Evolutionary conservation across 2,888 invertebrate species (phyloP), one percentile per base, ranked within the genome.

Genomic region (Euplagia quadripunctaria): DNA sequence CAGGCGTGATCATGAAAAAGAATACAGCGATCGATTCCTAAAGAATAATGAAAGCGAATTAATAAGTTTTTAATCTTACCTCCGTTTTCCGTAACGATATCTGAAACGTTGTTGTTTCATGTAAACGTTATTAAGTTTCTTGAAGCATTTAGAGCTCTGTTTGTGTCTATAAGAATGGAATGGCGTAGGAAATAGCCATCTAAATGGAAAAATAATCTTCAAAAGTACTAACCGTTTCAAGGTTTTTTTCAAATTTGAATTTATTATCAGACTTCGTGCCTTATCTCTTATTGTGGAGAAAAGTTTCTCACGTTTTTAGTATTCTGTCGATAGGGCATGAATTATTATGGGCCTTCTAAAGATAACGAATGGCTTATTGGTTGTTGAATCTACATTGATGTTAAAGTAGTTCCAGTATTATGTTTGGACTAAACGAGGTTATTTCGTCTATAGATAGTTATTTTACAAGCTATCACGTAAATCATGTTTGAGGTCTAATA

Each of bases 241-340:
- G 65, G 65, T 71, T 66, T 71, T n/a, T 77, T 75, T 77, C 73
- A 0, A 75, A 72, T 42, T 65, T 79, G 75, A 77, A 82, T 76
- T 82, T 82, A 77, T 77, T 70, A 74, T 72, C 12, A 51, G 71
- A 49, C n/a, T 77, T 16, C 81, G 81, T 84, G 83, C 74, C 65
- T 71, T 84, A 84, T 82, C 84, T 77, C 43, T 66, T 71, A 64
- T 75, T 77, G 73, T 70, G 63, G 16, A 51, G 55, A 71, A 75
- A 80, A 73, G 49, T 73, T 64, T 74, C 70, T 64, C 52, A 68
- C 41, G 72, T 71, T 78, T 69, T 72, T 49, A 65, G 58, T 67
- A 46, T 61, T 74, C 67, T 66, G 66, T 75, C 75, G 78, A 77
- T 84, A 79, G 69, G 71, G 75, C 52, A 73, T 75, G 68, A 80